Evolutionary conservation across 2,797 vertebrate species (phyloP).

Genomic region (Alosa sapidissima): DNA sequence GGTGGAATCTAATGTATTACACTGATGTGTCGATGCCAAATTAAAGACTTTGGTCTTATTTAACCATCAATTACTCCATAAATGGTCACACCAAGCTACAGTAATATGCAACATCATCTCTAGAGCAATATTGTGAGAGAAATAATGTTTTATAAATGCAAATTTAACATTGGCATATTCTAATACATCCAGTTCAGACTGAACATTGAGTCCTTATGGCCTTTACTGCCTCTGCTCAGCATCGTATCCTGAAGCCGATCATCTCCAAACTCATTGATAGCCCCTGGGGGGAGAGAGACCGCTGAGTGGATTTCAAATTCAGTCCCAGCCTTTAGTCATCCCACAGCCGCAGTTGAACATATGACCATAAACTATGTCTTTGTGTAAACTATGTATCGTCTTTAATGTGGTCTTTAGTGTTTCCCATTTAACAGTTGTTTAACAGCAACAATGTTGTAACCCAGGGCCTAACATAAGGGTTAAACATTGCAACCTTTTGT

Average conservation of each 20-base stretch:
- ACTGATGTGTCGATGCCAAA: not conserved
- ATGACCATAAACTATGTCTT: no score
- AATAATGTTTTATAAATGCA: not conserved
- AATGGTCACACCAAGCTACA: not conserved
- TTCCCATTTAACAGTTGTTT: not conserved
- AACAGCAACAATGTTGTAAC: not conserved
- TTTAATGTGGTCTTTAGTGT: no score
- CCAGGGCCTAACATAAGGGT: not conserved
- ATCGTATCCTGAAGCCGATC: not conserved
- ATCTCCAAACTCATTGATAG: not conserved
- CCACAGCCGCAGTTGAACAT: no score
- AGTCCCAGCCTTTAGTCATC: not conserved
- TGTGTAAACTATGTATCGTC: no score
- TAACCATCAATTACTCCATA: not conserved
- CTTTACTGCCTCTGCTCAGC: not conserved
- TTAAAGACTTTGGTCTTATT: not conserved
- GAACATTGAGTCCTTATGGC: not conserved
- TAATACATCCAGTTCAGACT: not conserved
- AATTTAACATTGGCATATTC: not conserved
- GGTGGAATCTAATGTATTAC: not conserved
- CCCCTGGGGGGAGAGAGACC: not conserved
- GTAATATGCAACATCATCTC: not conserved
- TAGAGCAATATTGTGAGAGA: not conserved
- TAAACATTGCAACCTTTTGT: not conserved
- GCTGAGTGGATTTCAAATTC: not conserved